A percentile compares a stretch with the other conserved stretches of the same genome.
phyloP scores from a whole-genome alignment of 2,797 vertebrate genomes.

The Liasis olivaceus region DNA sequence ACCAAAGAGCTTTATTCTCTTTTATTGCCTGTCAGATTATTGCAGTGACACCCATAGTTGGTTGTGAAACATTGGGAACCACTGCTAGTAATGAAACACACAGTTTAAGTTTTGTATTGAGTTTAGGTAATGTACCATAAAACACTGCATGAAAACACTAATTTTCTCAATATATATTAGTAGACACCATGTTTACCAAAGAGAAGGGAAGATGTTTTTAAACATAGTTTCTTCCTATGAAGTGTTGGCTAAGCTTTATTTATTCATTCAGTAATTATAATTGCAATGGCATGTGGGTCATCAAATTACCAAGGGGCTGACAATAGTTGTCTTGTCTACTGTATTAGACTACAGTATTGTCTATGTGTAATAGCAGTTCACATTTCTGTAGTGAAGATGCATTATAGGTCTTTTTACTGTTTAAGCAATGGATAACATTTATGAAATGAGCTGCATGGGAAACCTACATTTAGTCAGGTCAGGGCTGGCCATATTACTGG shows the following conservation, averaged over 20 bases:
- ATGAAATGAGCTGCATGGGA: neutral
- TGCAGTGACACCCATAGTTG: conserved; percentile 69
- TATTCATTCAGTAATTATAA: conserved; percentile 25
- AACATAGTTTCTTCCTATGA: conserved; percentile 71
- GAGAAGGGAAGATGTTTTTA: conserved; percentile 70
- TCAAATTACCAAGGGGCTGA: neutral
- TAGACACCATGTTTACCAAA: conserved; percentile 74
- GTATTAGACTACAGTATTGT: neutral
- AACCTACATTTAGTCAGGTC: neutral
- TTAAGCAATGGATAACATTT: neutral
- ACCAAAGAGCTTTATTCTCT: conserved; percentile 68
- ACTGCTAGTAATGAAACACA: conserved; percentile 63
- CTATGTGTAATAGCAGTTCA: neutral
- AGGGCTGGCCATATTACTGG: neutral
- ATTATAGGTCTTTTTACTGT: neutral
- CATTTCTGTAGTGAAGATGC: neutral
- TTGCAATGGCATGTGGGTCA: conserved; percentile 21
- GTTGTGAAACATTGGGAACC: conserved; percentile 72
- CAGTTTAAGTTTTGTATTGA: conserved; percentile 73
- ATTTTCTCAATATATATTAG: conserved; percentile 80
- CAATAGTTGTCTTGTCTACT: conserved; percentile 24
- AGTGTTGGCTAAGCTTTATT: conserved; percentile 52
- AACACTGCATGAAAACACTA: conserved; percentile 79
- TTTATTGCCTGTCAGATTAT: conserved; percentile 78
- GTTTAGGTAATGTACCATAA: conserved; percentile 83